These are phyloP conservation scores for Oncopeltus fasciatus DNA, from an alignment of 1,140 invertebrate species.

Conservation along the genomic window DNA sequence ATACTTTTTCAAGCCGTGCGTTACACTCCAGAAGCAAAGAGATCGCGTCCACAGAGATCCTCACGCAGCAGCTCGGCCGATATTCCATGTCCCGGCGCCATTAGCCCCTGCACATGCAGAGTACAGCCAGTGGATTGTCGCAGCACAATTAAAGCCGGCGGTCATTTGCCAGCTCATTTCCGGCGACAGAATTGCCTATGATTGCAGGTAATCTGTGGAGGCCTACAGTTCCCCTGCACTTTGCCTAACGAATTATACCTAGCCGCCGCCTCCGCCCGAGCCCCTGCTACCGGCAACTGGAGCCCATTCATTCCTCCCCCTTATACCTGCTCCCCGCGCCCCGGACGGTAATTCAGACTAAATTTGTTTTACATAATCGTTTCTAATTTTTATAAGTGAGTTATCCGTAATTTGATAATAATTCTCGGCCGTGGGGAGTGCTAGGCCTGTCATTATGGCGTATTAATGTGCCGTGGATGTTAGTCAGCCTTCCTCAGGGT, in stretches of 20 bases:
- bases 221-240: neutral
- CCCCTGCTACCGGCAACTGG: neutral
- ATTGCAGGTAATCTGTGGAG: constrained; percentile 10
- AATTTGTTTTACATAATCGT: constrained; percentile 22
- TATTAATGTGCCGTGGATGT: neutral
- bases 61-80: neutral
- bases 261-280: neutral
- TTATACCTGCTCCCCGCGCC: neutral
- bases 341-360: neutral
- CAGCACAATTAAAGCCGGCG: neutral
- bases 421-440: neutral
- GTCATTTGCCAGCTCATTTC: constrained; percentile 18
- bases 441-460: constrained; percentile 7
- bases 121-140: too few species aligned
- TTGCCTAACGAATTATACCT: constrained; percentile 16
- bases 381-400: constrained; percentile 20
- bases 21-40: too few species aligned
- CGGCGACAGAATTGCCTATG: constrained; percentile 14
- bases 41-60: too few species aligned
- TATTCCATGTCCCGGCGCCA: too few species aligned
- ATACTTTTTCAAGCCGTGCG: too few species aligned
- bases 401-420: constrained; percentile 21
- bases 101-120: too few species aligned
- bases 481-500: too few species aligned
- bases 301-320: neutral